Percentiles rank a stretch among this genome's conserved stretches.
Conservation (phyloP, 2,113 vertebrate genomes). For the Lophochroa leadbeateri region DNA sequence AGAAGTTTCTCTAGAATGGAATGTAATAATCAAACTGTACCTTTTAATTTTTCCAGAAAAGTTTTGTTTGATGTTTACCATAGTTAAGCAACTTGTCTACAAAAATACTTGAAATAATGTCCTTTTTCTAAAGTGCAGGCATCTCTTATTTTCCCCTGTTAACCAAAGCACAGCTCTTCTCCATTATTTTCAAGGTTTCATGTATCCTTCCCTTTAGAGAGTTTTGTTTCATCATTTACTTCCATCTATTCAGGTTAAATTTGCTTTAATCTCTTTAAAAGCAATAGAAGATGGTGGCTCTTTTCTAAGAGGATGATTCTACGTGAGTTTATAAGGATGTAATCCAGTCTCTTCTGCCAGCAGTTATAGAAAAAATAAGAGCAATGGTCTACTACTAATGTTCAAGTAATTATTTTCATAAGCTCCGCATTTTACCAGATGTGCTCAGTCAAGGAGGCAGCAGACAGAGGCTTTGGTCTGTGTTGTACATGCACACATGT, state of each 20-base stretch:
- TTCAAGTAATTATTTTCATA: constrained; percentile 56
- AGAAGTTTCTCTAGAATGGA: neutral
- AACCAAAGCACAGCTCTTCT: neutral
- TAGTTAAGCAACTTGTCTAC: neutral
- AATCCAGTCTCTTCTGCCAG: constrained; percentile 35
- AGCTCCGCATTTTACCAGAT: constrained; percentile 15
- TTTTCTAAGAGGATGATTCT: constrained; percentile 31
- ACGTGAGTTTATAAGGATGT: neutral
- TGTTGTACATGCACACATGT: neutral
- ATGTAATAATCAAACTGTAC: neutral
- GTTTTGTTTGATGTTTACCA: neutral
- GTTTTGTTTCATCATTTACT: constrained; percentile 9
- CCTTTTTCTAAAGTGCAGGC: neutral
- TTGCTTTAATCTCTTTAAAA: constrained; percentile 31
- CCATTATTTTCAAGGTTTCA: neutral
- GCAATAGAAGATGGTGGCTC: neutral
- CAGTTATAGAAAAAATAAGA: constrained; percentile 10
- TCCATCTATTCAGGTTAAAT: constrained; percentile 22
- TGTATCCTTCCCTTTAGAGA: neutral
- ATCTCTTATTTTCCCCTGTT: neutral
- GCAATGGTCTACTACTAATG: neutral
- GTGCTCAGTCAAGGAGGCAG: neutral
- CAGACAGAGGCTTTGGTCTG: neutral
- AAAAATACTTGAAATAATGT: neutral
- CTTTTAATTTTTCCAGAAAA: neutral